Conservation (phyloP, 2,888 invertebrate species). For the Ophraella communa region DNA sequence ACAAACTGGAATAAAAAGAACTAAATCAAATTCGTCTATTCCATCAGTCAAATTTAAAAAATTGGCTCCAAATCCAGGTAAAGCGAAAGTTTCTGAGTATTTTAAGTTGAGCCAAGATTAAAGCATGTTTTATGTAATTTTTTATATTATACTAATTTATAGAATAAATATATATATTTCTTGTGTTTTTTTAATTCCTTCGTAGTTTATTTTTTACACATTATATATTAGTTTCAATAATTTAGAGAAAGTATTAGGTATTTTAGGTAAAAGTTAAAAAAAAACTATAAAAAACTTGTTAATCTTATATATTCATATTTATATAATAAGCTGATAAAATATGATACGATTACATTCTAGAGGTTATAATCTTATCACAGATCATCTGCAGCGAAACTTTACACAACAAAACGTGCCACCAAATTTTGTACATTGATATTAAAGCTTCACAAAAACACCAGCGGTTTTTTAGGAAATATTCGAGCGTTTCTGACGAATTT, state of each 20-base stretch:
- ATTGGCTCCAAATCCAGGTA: constrained; percentile 38
- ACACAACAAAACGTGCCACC: constrained; percentile 35
- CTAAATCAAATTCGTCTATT: constrained; percentile 35
- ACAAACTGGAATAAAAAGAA: constrained; percentile 33
- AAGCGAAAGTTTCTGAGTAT: background rate
- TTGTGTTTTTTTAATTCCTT: no score
- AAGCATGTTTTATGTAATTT: background rate
- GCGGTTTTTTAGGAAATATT: constrained; percentile 11
- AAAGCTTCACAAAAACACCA: constrained; percentile 35
- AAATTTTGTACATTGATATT: constrained; percentile 35
- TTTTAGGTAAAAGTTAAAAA: background rate
- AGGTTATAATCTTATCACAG: constrained; percentile 11
- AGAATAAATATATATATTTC: background rate
- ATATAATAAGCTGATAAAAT: constrained; percentile 17
- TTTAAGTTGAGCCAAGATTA: background rate
- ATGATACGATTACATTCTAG: background rate
- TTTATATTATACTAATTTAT: background rate
- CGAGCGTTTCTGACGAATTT: constrained; percentile 9
- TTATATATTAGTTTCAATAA: no score
- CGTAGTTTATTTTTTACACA: no score
- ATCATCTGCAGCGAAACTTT: constrained; percentile 28
- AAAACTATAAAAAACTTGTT: background rate
- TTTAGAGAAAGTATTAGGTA: no score
- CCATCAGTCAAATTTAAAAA: constrained; percentile 48
- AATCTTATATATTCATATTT: constrained; percentile 20